A percentile compares a stretch with the other conserved stretches of the same genome.
These are phyloP conservation scores for Heliconius himera DNA, from an alignment of 1,140 invertebrate genomes.

Conservation along the genomic window DNA sequence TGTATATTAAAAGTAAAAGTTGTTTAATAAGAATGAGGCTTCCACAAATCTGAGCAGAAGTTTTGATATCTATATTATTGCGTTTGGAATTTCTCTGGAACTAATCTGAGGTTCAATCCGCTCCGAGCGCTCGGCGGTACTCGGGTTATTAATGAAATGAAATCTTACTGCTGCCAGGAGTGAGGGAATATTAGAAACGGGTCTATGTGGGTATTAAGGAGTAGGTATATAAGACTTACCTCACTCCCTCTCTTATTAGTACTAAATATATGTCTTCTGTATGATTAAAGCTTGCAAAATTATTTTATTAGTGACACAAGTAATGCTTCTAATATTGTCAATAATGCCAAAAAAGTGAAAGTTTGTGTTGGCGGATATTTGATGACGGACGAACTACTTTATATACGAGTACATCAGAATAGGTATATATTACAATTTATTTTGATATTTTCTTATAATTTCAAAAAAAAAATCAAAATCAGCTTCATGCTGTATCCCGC, in stretches of 20 bases:
- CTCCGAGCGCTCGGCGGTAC: conserved; percentile 12
- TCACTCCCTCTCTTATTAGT: neutral
- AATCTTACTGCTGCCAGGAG: conserved; percentile 23
- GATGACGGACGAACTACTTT: too few species aligned
- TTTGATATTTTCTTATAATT: too few species aligned
- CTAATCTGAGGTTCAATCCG: conserved; percentile 26
- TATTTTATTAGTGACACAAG: too few species aligned
- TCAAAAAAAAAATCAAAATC: too few species aligned
- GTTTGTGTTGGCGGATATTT: too few species aligned
- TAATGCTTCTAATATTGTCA: too few species aligned
- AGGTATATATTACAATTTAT: too few species aligned
- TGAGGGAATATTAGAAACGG: neutral
- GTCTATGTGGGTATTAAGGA: neutral
- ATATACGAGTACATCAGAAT: too few species aligned
- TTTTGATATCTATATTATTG: conserved; percentile 25
- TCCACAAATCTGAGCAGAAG: conserved; percentile 6
- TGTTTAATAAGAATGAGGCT: conserved; percentile 4
- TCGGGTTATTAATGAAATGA: conserved; percentile 32
- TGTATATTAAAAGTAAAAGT: neutral
- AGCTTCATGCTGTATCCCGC: too few species aligned
- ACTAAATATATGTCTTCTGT: too few species aligned
- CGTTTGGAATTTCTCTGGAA: conserved; percentile 19
- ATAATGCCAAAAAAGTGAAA: too few species aligned
- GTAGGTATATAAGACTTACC: neutral
- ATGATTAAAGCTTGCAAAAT: too few species aligned